These are phyloP conservation scores for Trogon melanurus DNA, from an alignment of 2,113 vertebrate species.

Conservation along the genomic window DNA sequence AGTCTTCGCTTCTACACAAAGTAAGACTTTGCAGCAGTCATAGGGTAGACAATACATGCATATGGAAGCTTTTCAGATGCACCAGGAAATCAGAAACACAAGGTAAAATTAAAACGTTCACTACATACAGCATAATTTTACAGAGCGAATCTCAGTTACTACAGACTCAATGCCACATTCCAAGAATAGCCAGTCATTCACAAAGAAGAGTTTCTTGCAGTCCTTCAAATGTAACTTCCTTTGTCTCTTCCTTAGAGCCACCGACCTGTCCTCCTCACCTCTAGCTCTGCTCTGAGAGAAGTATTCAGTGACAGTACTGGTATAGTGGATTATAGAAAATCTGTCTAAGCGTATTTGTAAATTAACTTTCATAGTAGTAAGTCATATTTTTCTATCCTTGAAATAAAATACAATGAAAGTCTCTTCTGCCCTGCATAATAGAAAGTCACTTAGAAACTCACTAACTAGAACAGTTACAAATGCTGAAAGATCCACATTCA, in stretches of 20 bases:
- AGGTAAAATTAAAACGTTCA: not conserved
- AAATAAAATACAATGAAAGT: not conserved
- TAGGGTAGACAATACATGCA: not conserved
- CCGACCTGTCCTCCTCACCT: not conserved
- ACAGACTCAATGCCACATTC: not conserved
- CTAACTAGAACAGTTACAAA: not conserved
- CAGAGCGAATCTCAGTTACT: not conserved
- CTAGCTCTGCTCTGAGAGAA: not conserved
- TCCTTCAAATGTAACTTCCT: not conserved
- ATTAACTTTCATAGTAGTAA: not conserved
- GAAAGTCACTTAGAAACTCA: not conserved
- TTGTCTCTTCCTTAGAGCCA: not conserved
- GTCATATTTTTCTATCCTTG: not conserved
- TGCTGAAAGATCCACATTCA: not conserved
- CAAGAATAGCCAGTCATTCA: not conserved
- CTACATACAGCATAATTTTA: not conserved
- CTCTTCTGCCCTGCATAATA: not conserved
- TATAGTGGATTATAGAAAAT: not conserved
- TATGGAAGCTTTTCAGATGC: not conserved
- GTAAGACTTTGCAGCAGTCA: not conserved
- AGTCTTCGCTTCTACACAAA: not conserved
- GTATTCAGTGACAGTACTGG: not conserved
- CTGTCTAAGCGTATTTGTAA: not conserved
- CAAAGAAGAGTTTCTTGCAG: not conserved
- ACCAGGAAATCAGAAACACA: not conserved